These are phyloP conservation scores for Triplophysa siluroides DNA, from an alignment of 2,113 vertebrate species.

Conservation along the genomic window DNA sequence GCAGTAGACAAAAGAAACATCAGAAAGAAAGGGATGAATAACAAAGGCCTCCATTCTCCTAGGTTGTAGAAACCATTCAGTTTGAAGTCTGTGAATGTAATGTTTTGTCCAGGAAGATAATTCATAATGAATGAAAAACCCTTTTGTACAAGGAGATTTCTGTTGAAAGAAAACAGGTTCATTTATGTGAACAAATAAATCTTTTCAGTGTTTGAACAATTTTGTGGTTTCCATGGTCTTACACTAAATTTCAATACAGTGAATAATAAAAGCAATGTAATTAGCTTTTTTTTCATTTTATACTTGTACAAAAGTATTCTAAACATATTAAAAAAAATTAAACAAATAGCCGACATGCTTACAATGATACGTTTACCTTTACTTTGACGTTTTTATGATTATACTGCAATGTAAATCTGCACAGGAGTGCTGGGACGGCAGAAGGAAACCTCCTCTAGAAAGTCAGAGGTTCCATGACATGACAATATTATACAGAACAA, in stretches of 20 bases:
- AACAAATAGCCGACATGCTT: background rate
- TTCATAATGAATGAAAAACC: constrained; percentile 8
- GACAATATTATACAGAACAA: too few relatives aligned
- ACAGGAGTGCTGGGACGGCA: too few relatives aligned
- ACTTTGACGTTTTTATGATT: too few relatives aligned
- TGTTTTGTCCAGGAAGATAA: constrained; percentile 16
- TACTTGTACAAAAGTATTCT: too few relatives aligned
- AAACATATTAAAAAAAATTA: background rate
- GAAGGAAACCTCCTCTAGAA: too few relatives aligned
- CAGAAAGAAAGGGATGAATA: constrained; percentile 48
- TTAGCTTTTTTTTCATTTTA: too few relatives aligned
- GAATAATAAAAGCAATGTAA: too few relatives aligned
- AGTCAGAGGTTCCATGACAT: too few relatives aligned
- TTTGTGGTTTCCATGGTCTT: too few relatives aligned
- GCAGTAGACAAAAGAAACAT: constrained; percentile 48
- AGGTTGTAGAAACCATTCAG: constrained; percentile 43
- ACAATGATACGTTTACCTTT: background rate
- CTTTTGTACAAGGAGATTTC: background rate
- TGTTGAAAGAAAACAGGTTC: background rate
- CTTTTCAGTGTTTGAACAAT: too few relatives aligned
- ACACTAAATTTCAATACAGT: too few relatives aligned
- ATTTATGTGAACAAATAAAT: constrained; percentile 28
- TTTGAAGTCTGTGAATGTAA: constrained; percentile 49
- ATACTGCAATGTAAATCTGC: too few relatives aligned
- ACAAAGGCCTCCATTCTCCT: constrained; percentile 44